Evolutionary conservation across 2,797 vertebrate genomes (phyloP), one percentile per base, ranked within the genome.

Genomic region (Threskiornis aethiopicus): DNA sequence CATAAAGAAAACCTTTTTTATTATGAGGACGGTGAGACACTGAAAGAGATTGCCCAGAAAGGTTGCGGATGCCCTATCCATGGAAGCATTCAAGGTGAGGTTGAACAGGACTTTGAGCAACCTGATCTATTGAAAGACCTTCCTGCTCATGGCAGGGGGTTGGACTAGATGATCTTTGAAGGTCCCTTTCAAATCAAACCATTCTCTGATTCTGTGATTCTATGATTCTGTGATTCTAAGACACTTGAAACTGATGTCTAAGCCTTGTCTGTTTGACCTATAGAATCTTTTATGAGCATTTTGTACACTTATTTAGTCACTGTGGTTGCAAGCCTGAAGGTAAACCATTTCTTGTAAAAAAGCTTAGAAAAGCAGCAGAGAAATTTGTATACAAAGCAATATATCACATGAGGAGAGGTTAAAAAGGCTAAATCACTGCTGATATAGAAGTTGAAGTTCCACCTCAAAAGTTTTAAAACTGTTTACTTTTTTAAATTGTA

Each of bases 21-120:
- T 17, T 5, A 16, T 59, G 11, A 70, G 20, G 10, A 2, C 59
- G 6, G 17, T 67, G 39, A 59, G 41, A 28, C 12, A 20, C 10
- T 39, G 24, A 20, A 65, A 58, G 21, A 37, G 8, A 13, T 49
- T 72, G 8, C 22, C 31, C 35, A 31, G 26, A 44, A 16, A 55
- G 12, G 16, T 1, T 57, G 25, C 26, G 6, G 11, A 64, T 35
- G 17, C 4, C 37, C 13, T 8, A 15, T 37, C 15, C 8, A 1
- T 65, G 31, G 26, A 79, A 64, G 9, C 18, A 11, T 35, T 57
- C 31, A 33, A 22, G 25, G 37, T 37, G 17, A 37, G 28, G 18
- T 42, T 65, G 35, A 6, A 57, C 7, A 3, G 25, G 31, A 6
- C 35, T 64, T 55, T 35, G 31, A 71, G 35, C 26, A 80, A 49